Base-by-base conservation (phyloP, 1,140 invertebrate genomes). In the Drosophila nasuta region DNA sequence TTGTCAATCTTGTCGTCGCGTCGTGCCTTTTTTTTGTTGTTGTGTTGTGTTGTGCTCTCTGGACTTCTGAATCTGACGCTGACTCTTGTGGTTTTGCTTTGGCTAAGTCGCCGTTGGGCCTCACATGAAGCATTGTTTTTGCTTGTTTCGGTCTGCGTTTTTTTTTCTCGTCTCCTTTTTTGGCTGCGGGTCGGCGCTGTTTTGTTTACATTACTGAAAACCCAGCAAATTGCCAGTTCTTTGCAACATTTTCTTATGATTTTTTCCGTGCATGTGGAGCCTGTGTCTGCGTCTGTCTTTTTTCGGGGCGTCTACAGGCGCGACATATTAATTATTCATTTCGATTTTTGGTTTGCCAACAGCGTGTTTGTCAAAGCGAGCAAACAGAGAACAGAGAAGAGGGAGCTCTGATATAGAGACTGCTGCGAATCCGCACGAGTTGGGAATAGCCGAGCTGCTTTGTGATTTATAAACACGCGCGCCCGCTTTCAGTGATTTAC, bases 311-410 rank as follows among this genome's bases (percentile, higher is more conserved):
- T 83, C 77, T 77, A 73, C 73, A 82, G 85, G 81, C 85, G 85
- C 86, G 85, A 89, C 85, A 85, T 89, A 89, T 89, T 89, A 89
- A 89, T 89, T 89, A 89, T 89, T 89, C 85, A 89, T 89, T 89
- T 89, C 72, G 85, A 89, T 85, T 89, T 80, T 79, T 89, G 77
- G 70, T 83, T 76, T 77, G 72, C 76, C 70, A 67, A 45, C 82
- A 76, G 79, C 64, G 56, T 69, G 75, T 65, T 66, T 15, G 51
- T 35, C 59, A 71, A 45, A 58, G 38, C 11, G 45, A 46, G 15
- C 51, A 15, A 33, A 25, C 20, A 43, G 33, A 4, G 15, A 38
- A 8, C 6, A 2, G 8, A 38, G 35, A 43, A 38, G n/a, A 13
- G 33, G 28, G 30, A 6, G 5, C 45, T 11, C 8, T 1, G 46